Evolutionary conservation across 2,797 vertebrate species (phyloP).

Genomic region (Tamandua tetradactyla): DNA sequence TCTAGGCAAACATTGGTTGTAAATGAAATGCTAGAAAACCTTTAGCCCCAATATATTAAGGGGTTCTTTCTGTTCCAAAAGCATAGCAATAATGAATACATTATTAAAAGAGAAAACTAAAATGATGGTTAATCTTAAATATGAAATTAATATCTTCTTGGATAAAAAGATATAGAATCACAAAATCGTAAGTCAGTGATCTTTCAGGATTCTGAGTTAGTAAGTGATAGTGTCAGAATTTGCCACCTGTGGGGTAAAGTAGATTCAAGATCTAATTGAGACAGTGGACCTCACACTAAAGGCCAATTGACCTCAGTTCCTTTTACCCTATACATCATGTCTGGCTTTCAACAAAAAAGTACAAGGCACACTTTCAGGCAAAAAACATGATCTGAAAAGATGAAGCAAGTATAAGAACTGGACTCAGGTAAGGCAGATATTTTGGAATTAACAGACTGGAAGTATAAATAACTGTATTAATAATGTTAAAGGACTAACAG

Average conservation of each 20-base stretch:
- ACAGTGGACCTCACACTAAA: no score
- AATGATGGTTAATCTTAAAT: background rate
- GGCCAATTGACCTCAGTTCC: no score
- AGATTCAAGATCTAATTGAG: background rate
- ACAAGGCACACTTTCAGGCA: no score
- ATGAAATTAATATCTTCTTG: background rate
- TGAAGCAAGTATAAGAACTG: no score
- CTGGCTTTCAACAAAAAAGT: background rate
- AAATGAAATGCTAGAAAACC: background rate
- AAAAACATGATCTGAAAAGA: no score
- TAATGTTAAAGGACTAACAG: no score
- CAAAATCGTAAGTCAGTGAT: background rate
- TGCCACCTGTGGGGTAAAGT: background rate
- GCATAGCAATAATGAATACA: background rate
- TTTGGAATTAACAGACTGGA: no score
- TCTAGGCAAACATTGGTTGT: background rate
- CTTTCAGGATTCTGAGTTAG: no score
- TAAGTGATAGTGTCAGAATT: background rate
- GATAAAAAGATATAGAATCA: background rate
- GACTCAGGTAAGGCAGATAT: no score
- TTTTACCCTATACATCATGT: no score
- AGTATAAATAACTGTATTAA: no score
- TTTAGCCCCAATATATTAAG: no score
- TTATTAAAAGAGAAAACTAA: constrained; percentile 3
- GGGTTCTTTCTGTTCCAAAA: background rate